These are phyloP conservation scores for Brachyhypopomus occidentalis DNA, from an alignment of 2,113 vertebrate genomes.

Conservation along the genomic window DNA sequence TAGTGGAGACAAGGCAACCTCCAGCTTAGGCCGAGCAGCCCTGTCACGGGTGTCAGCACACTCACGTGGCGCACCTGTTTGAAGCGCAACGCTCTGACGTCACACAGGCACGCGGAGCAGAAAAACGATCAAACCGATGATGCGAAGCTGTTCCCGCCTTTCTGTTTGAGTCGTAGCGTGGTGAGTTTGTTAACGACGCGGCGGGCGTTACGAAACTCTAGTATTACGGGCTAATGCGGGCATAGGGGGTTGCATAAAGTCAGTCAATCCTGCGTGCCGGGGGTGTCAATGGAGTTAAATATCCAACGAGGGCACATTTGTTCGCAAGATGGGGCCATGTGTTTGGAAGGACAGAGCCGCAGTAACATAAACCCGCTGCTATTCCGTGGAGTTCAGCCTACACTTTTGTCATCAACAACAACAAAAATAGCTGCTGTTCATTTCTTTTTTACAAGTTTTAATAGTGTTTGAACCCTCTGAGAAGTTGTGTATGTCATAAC, in stretches of 20 bases:
- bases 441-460: no score
- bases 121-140: not conserved
- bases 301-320: slow-evolving; percentile 34
- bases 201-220: not conserved
- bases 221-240: not conserved
- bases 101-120: not conserved
- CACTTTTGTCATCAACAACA: no score
- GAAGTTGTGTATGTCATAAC: no score
- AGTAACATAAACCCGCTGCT: not conserved
- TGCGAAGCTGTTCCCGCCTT: no score
- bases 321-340: not conserved
- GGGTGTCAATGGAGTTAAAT: slow-evolving; percentile 32
- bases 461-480: no score
- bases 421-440: no score
- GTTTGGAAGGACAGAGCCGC: slow-evolving; percentile 2
- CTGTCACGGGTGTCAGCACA: no score
- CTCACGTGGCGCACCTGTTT: no score
- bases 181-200: not conserved
- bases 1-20: not conserved
- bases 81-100: no score
- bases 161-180: not conserved
- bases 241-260: not conserved
- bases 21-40: not conserved
- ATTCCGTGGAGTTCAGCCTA: not conserved
- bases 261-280: not conserved